Base-by-base conservation (phyloP, 2,888 invertebrate genomes). In the Torymus aiolomorphi region DNA sequence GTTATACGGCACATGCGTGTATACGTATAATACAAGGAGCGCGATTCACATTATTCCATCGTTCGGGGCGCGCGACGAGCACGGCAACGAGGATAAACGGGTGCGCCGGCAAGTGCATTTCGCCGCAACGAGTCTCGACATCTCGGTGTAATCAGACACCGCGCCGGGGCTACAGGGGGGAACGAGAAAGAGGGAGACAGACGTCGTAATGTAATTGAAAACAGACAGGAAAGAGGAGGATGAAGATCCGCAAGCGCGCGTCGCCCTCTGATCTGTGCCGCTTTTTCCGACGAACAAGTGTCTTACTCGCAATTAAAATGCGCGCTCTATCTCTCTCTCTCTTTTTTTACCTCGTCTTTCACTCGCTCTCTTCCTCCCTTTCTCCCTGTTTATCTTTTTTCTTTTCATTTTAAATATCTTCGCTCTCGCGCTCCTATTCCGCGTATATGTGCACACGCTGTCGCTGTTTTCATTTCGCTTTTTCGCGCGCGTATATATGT, bases 81-180 rank as follows among this genome's bases (percentile, higher is more conserved):
- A 80, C 56, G 69, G 65, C 20, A 20, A 2, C 67, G 81, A 76
- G 18, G 42, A 65, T 73, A 73, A 73, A 73, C 42, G 52, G 57
- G 76, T 8, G 42, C 42, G 42, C 42, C 42, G 85, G 86, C 88
- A 86, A 88, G 87, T 88, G 87, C 86, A 85, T 85, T 83, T 86
- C 83, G 85, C 84, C 84, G 86, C 85, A 83, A 83, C 84, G 83
- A 82, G 84, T 81, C 84, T 89, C 89, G 89, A 87, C 90, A 90
- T 90, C 90, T 89, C 89, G 88, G 88, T 89, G 90, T 90, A 90
- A 90, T 90, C 90, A 90, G 89, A 90, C 88, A 90, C 90, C 89
- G 84, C 73, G 82, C 72, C 42, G 42, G 42, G 42, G 8, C 42
- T 42, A 42, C 2, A 10, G 42, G 8, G 42, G 42, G 8, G 42